Base-by-base conservation (phyloP, 2,888 invertebrate species). In the Ectropis crepuscularia region DNA sequence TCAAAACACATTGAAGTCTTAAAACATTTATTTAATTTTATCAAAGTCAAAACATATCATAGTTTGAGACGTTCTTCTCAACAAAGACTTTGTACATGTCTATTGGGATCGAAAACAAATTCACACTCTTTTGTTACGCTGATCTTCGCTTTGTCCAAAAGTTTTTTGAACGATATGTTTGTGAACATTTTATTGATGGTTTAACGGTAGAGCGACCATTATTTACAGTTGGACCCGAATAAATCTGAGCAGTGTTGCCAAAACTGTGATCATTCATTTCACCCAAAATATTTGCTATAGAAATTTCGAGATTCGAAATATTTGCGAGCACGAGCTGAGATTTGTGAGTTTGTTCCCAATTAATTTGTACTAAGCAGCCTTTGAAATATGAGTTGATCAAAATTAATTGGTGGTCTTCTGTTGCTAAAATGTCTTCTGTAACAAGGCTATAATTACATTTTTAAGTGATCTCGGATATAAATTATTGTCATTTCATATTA, bases 101-200 rank as follows among this genome's bases (percentile, higher is more conserved):
- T 28, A 28, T 28, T 28, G 16, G 16, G 16, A 28, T 28, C 61
- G 38, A 38, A 63, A 61, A 66, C 62, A 57, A 62, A 67, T 63
- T 63, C 53, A 11, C 51, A 59, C 50, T 60, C 53, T 58, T 70
- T 68, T 65, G 64, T 64, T 63, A 67, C 45, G 66, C 67, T 60
- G 61, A 65, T 70, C 61, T 67, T 69, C 51, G 64, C 67, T 65
- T 72, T 79, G 79, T 74, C 73, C 72, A 71, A 81, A 80, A 77
- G 74, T 78, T 70, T 58, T 63, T 60, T 77, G 81, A 85, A 75
- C 78, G 78, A 85, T 82, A 80, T 80, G 80, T 82, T 81, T 77
- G 78, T 72, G 76, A 83, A 81, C 81, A 76, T 84, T 81, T 84
- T 86, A 87, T 87, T 85, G 86, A 87, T 87, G 85, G 79, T 77